Base-by-base conservation (phyloP, 2,888 invertebrate genomes). In the Chaetoderma sp. region DNA sequence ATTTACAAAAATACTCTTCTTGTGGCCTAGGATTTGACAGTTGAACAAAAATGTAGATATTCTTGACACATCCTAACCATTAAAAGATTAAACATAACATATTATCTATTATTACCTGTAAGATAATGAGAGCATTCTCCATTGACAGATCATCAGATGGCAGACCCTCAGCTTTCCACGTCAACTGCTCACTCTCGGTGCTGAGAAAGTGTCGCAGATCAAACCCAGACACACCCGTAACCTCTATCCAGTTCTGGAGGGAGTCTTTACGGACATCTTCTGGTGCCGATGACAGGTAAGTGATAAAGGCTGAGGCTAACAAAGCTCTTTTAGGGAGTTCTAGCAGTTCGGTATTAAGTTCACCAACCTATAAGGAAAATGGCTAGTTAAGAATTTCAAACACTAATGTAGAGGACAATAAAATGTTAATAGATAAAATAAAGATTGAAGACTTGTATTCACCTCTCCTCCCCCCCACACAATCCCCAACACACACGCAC, bases 101-200 rank as follows among this genome's bases (percentile, higher is more conserved):
- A n/a, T n/a, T n/a, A 28, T 5, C 23, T 8, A 4, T 21, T 47
- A 57, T 30, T 60, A 93, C 93, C 89, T 93, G 91, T 73, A 92
- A 89, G 69, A 94, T 91, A 50, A 93, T 90, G 16, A 93, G 89
- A 5, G 93, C 94, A 86, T 95, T 95, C 86, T 95, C 93, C 56
- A 93, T 87, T 4, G 93, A 93, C 10, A 93, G 88, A 63, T 90
- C 90, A 85, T 94, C 94, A 0, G 92, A 90, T 0, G 95, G 92
- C 5, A 96, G 87, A 0, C 95, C 95, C 80, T 94, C 93, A 0
- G 92, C 90, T 81, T 93, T 92, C 95, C 96, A 96, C 72, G 92
- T 91, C 55, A 96, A 86, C 78, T 93, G 91, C 76, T 94, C 93
- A 67, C 92, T 89, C 86, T 94, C 93, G 0, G 90, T 89, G 50